A percentile compares a stretch with the other conserved stretches of the same genome.
Conservation (phyloP, 2,888 invertebrate genomes). For the Eupelmus urozonus region DNA sequence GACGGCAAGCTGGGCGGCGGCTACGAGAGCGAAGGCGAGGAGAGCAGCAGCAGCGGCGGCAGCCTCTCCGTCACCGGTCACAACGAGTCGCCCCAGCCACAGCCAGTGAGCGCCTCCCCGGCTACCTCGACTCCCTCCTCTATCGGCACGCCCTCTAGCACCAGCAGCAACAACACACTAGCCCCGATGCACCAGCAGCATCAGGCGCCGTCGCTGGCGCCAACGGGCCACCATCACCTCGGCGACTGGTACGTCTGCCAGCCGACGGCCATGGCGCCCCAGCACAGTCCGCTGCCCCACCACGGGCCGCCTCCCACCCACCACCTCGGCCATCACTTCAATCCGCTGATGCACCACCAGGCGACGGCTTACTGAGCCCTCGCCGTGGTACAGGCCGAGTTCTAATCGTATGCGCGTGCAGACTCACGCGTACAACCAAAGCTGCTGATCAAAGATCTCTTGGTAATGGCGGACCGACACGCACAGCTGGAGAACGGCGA, state of each 20-base stretch:
- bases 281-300: conserved; percentile 80
- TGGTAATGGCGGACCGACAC: too few species aligned
- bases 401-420: too few species aligned
- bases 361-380: conserved; percentile 73
- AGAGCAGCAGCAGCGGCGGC: conserved; percentile 87
- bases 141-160: conserved; percentile 63
- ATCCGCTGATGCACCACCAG: conserved; percentile 82
- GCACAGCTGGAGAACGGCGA: too few species aligned
- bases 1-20: conserved; percentile 81
- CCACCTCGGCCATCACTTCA: conserved; percentile 81
- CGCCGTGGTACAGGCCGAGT: not conserved
- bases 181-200: conserved; percentile 67
- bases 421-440: conserved; percentile 34
- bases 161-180: conserved; percentile 74
- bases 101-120: conserved; percentile 78
- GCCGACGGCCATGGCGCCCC: conserved; percentile 79
- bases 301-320: conserved; percentile 83
- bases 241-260: conserved; percentile 91
- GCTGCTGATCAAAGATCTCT: conserved; percentile 46
- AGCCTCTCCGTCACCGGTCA: conserved; percentile 84
- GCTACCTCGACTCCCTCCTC: conserved; percentile 63
- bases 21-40: conserved; percentile 94
- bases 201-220: conserved; percentile 16
- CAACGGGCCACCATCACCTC: conserved; percentile 79
- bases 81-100: conserved; percentile 78